Base-by-base conservation (phyloP, 1,140 invertebrate genomes). In the Teleogryllus occipitalis region DNA sequence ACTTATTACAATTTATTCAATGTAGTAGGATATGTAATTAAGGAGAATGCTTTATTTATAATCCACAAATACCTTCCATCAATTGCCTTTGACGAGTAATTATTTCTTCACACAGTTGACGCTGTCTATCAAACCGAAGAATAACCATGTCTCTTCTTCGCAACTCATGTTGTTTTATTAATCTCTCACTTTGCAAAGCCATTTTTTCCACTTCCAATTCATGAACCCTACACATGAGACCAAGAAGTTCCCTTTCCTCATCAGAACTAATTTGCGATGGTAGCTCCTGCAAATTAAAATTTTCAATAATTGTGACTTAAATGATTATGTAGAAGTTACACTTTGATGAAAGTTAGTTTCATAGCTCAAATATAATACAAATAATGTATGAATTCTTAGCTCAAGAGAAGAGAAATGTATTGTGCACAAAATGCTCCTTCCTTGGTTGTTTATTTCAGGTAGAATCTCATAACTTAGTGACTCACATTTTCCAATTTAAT, bases 201-300 rank as follows among this genome's bases (percentile, higher is more conserved):
- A 96, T 91, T 86, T 96, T 97, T 84, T 97, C 94, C 0, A 96
- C 95, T 87, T 98, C 96, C 47, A 97, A 87, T 86, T 97, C 95
- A 84, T 97, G 96, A 8, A 97, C 93, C 81, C 94, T 89, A 83
- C 95, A 95, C 83, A 97, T 91, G 27, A 97, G 86, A 14, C 92
- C 90, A 21, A 97, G 86, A 49, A 97, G 90, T 83, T 97, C 96
- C 75, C 93, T 89, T 85, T 97, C 96, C 80, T 96, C 95, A 74
- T 95, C 93, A 77, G 93, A 95, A 82, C 90, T 95, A 72, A 96
- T 92, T 79, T 92, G 90, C 54, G 92, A 92, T 18, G 95, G 95
- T 72, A 97, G 87, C 87, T 94, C 93, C 95, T 96, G 83, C 10
- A 83, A 82, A 79, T n/a, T n/a, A 80, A 81, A 39, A 2, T 39